phyloP scores from a whole-genome alignment of 2,888 invertebrate genomes.

The Branchellion lobata region DNA sequence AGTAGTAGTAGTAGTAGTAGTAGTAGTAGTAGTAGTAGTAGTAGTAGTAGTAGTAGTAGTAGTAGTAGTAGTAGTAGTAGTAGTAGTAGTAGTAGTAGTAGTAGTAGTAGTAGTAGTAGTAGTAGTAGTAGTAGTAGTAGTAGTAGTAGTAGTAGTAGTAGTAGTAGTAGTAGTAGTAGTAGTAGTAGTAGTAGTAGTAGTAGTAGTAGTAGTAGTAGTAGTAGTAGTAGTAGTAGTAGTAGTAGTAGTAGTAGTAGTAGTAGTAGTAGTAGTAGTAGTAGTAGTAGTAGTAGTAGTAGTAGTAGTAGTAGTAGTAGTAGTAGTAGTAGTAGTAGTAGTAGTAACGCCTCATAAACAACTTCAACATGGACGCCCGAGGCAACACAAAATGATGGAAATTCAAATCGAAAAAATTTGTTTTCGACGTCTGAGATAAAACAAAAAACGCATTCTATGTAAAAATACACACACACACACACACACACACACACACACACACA shows the following conservation, averaged over 20 bases:
- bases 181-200: constrained; percentile 42
- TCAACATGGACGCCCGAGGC: too few relatives aligned
- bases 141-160: constrained; percentile 41
- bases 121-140: constrained; percentile 41
- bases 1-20: constrained; percentile 43
- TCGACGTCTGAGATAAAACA: too few relatives aligned
- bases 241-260: constrained; percentile 43
- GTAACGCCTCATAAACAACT: neutral
- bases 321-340: constrained; percentile 42
- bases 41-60: constrained; percentile 38
- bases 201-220: constrained; percentile 43
- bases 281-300: constrained; percentile 43
- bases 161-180: constrained; percentile 41
- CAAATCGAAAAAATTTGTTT: too few relatives aligned
- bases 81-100: constrained; percentile 40
- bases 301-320: constrained; percentile 42
- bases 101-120: constrained; percentile 40
- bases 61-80: constrained; percentile 39
- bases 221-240: constrained; percentile 43
- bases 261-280: constrained; percentile 43
- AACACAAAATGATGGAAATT: too few relatives aligned
- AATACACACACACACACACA: too few relatives aligned
- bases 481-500: too few relatives aligned
- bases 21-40: constrained; percentile 43
- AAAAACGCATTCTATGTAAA: too few relatives aligned